Evolutionary conservation across 2,888 invertebrate genomes (phyloP), one percentile per base, ranked within the genome.

Genomic region (Bellardia bayeri): DNA sequence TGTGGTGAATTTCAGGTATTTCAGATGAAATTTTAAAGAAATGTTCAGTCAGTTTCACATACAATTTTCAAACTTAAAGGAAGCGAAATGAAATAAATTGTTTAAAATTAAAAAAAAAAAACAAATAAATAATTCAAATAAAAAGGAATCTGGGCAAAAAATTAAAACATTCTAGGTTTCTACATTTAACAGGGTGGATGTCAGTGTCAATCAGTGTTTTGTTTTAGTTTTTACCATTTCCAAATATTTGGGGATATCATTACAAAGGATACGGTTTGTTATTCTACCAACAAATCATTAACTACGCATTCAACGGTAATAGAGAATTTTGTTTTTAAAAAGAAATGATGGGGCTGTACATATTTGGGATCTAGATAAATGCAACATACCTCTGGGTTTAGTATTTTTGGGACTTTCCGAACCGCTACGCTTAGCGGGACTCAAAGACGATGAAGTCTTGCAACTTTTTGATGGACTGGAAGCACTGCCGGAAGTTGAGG

Each of bases 381-480:
- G 30, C 11, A 66, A 91, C 93, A 93, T 94, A 97, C 97, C 97
- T 95, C 97, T 95, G 82, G 96, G 96, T 92, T 97, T 97, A 69
- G 89, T 91, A 91, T 96, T 96, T 93, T 96, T 96, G 56, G 97
- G 97, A 90, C 96, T 96, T 40, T 96, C 96, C 13, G 97, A 97
- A 0, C 97, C 97, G 88, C 97, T 97, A 82, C 97, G 94, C 93
- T 97, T 97, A 0, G 97, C 97, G 0, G 97, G 97, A 91, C 97
- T 97, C 61, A 97, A 94, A 89, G 97, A 97, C 33, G 97, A 97
- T 49, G 97, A 97, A 71, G 97, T 97, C 92, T 97, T 97, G 13
- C 97, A 96, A 93, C 97, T 97, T 92, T 97, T 97, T 74, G 97
- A 97, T 0, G 97, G 97, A 91, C 97, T 97, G 89, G 96, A 96